phyloP scores from a whole-genome alignment of 2,797 vertebrate genomes.

The Spheniscus humboldti region DNA sequence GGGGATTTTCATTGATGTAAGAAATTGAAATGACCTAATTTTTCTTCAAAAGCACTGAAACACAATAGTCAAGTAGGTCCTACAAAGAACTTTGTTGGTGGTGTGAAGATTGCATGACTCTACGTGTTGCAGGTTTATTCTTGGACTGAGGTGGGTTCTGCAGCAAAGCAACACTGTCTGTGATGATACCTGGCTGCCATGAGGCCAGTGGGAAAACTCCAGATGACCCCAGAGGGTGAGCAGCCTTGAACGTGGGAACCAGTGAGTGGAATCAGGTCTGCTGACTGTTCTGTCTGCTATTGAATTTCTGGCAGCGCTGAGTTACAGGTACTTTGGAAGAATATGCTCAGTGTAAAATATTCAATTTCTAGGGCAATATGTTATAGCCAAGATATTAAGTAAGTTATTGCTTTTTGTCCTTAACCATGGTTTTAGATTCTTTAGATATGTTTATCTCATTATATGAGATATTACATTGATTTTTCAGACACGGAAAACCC shows the following conservation, averaged over 20 bases:
- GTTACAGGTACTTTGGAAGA: not conserved
- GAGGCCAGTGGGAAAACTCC: not conserved
- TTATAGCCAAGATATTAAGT: not conserved
- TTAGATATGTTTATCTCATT: not conserved
- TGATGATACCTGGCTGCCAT: not conserved
- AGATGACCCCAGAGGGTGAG: not conserved
- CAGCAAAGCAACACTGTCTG: not conserved
- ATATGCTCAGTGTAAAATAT: not conserved
- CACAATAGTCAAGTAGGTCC: not conserved
- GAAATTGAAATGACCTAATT: fast-evolving
- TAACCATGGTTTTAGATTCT: not conserved
- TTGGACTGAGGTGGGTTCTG: not conserved
- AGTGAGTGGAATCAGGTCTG: not conserved
- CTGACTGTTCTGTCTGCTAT: not conserved
- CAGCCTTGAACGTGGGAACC: not conserved
- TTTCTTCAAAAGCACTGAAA: not conserved
- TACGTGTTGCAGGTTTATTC: not conserved
- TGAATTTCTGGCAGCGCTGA: not conserved
- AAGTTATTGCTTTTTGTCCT: not conserved
- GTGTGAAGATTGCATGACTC: not conserved
- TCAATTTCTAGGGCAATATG: not conserved
- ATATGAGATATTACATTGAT: not conserved
- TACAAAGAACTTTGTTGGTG: not conserved
- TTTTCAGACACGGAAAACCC: not conserved
- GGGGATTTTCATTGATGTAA: not conserved